Base-by-base conservation (phyloP, 1,140 invertebrate species). In the Calliopsis andreniformis region DNA sequence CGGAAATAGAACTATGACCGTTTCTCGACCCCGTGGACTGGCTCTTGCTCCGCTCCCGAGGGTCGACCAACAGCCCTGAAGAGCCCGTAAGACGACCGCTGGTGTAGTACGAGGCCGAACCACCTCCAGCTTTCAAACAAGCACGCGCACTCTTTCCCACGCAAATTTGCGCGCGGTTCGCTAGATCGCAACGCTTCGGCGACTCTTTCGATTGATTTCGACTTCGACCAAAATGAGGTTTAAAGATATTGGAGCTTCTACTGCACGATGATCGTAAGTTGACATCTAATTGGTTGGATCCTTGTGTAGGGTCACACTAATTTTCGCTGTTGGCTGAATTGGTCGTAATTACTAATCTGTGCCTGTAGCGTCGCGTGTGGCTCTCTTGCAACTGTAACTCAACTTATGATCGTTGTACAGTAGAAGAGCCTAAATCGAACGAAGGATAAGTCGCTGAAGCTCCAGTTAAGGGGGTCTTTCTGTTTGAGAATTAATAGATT, bases 1-100 rank as follows among this genome's bases (percentile, higher is more conserved):
- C 90, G 87, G 86, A 89, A 92, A 92, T 92, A 92, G 90, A 91
- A 91, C 84, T 88, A 87, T 85, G 86, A 86, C 84, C 81, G 78
- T 84, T 85, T 86, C 81, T 85, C 68, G 75, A 85, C 79, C 80
- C 76, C 79, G 73, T 79, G 73, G 76, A 58, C 61, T 73, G 85
- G 80, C 78, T 84, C 82, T 90, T 85, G 78, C 85, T 82, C 80
- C 51, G 75, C 76, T 78, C 76, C 66, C 70, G 67, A 79, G 85
- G 78, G 72, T 82, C 76, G 76, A 51, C 67, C 59, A 69, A 83
- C 76, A 76, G 76, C 80, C 82, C 70, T 71, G 80, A 83, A 83
- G 80, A 83, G 75, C 79, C 69, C 81, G 83, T 87, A 78, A 77
- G 78, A 84, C 78, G 58, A 82, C 79, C 79, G 76, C 63, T 58